Conservation (phyloP, 1,140 invertebrate genomes). For the Drosophila jambulina region DNA sequence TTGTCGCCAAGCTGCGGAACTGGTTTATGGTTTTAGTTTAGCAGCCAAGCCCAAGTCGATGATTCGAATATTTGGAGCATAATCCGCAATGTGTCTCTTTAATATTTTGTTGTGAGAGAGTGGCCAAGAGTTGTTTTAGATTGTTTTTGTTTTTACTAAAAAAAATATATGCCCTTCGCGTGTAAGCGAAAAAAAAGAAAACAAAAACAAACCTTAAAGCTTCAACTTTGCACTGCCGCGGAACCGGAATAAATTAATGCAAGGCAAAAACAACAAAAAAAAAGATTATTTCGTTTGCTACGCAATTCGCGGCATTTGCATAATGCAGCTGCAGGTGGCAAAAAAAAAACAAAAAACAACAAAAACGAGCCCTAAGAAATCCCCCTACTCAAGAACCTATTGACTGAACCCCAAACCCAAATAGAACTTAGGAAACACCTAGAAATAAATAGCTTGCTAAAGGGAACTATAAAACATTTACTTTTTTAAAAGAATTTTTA, state of each 20-base stretch:
- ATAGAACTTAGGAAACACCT: conserved; percentile 4
- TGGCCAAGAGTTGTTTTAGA: conserved; percentile 32
- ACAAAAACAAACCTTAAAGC: conserved; percentile 21
- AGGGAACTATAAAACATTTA: too few relatives aligned
- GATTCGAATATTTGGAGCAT: conserved; percentile 49
- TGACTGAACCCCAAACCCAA: conserved; percentile 10
- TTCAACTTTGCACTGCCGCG: conserved; percentile 65
- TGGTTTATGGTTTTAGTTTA: conserved; percentile 47
- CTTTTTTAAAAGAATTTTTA: background rate
- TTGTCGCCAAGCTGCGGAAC: conserved; percentile 57
- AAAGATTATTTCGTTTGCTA: conserved; percentile 69
- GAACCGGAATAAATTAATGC: conserved; percentile 67
- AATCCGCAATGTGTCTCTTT: conserved; percentile 16
- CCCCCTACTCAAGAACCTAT: conserved; percentile 14
- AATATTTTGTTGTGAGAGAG: background rate
- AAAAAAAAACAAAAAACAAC: background rate
- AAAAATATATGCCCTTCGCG: conserved; percentile 54
- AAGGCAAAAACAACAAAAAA: conserved; percentile 42
- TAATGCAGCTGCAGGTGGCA: conserved; percentile 72
- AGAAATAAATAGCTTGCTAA: background rate
- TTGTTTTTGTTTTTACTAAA: conserved; percentile 1
- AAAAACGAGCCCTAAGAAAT: background rate
- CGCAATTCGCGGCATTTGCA: conserved; percentile 71
- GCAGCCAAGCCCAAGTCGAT: conserved; percentile 15
- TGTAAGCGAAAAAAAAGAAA: conserved; percentile 19